phyloP scores from a whole-genome alignment of 2,888 invertebrate genomes.

The Tipula vernalis region DNA sequence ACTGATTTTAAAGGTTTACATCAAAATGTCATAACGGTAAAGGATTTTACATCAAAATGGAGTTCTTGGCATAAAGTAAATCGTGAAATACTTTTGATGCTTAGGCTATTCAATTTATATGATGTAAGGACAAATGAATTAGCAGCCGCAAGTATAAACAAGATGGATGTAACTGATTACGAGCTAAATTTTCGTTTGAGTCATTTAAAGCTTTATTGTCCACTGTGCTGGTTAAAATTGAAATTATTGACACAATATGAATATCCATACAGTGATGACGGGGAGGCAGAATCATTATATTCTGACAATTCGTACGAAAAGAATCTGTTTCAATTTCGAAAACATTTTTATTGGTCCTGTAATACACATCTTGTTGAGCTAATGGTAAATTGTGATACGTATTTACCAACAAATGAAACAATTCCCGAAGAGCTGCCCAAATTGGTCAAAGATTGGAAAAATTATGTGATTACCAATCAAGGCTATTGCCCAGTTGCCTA shows the following conservation, averaged over 20 bases:
- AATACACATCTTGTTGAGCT: not conserved
- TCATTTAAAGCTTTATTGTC: not conserved
- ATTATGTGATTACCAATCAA: not conserved
- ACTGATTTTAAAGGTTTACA: not conserved
- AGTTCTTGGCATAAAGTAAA: not conserved
- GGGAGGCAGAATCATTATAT: not conserved
- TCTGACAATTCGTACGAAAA: not conserved
- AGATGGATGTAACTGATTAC: not conserved
- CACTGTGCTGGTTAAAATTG: not conserved
- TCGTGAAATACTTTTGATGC: not conserved
- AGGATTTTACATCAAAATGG: not conserved
- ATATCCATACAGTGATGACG: not conserved
- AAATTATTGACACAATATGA: not conserved
- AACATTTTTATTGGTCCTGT: not conserved
- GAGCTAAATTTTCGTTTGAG: not conserved
- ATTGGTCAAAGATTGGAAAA: not conserved
- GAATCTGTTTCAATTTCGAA: not conserved
- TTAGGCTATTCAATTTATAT: not conserved
- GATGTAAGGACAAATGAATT: not conserved
- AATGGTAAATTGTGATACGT: not conserved
- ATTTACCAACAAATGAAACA: not conserved
- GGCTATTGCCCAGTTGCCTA: not conserved
- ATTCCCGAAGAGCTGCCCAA: not conserved
- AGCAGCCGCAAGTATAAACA: not conserved
- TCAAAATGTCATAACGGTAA: not conserved